Conservation (phyloP, 2,113 vertebrate species). For the Ibidorhyncha struthersii region DNA sequence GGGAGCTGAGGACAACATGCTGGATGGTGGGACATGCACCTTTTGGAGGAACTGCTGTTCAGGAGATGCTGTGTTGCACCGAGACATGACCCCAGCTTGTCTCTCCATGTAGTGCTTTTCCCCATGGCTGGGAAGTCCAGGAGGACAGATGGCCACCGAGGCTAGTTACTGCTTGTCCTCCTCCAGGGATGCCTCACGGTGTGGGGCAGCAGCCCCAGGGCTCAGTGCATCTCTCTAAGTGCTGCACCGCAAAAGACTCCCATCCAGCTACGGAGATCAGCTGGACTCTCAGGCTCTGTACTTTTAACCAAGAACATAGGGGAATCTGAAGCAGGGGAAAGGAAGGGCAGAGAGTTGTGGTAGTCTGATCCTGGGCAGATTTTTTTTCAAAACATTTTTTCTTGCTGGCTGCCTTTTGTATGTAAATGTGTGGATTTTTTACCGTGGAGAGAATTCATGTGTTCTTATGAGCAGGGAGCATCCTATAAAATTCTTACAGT, state of each 20-base stretch:
- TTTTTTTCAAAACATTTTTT: not conserved
- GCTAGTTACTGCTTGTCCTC: not conserved
- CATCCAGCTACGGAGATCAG: no score
- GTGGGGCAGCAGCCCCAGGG: not conserved
- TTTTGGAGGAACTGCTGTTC: not conserved
- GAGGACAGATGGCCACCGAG: not conserved
- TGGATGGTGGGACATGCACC: accelerated
- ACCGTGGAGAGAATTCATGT: not conserved
- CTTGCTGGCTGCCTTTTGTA: not conserved
- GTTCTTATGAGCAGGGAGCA: not conserved
- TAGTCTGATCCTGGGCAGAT: not conserved
- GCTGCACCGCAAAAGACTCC: not conserved
- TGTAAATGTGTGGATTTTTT: not conserved
- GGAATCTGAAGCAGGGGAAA: not conserved
- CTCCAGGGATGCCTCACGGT: not conserved
- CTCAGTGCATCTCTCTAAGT: not conserved
- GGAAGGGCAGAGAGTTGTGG: not conserved
- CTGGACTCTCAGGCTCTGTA: not conserved
- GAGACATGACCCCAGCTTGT: not conserved
- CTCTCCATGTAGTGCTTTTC: accelerated
- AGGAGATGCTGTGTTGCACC: not conserved
- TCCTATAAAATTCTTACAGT: not conserved
- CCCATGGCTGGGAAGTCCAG: not conserved
- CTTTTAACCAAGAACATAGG: not conserved
- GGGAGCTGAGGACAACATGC: not conserved